These are phyloP conservation scores for Dryocosmus kuriphilus DNA, from an alignment of 2,888 invertebrate species.

Conservation along the genomic window DNA sequence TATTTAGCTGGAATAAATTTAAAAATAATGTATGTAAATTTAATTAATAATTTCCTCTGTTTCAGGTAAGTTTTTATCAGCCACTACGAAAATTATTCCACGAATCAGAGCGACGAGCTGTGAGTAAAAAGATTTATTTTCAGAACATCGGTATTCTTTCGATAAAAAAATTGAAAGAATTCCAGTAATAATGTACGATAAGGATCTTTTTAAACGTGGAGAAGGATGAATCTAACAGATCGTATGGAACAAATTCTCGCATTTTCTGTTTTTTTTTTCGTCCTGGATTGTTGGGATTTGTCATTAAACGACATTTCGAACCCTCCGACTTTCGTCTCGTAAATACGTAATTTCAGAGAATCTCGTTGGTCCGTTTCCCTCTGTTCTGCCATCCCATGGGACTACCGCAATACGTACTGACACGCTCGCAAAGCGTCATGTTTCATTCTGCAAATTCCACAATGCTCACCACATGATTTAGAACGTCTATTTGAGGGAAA, in stretches of 20 bases:
- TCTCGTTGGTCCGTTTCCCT: slow-evolving; percentile 58
- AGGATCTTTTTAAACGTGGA: slow-evolving; percentile 8
- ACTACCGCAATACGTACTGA: slow-evolving; percentile 49
- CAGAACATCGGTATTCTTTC: background rate
- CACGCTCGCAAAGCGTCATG: slow-evolving; percentile 49
- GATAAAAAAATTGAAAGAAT: slow-evolving; percentile 42
- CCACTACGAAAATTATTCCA: background rate
- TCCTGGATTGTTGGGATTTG: slow-evolving; percentile 54
- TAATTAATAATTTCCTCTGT: background rate
- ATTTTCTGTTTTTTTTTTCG: background rate
- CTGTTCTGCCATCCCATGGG: slow-evolving; percentile 48
- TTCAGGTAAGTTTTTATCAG: slow-evolving; percentile 9
- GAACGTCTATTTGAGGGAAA: background rate
- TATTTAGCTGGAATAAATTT: too few relatives aligned
- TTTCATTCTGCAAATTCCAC: slow-evolving; percentile 53
- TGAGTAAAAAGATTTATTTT: slow-evolving; percentile 1
- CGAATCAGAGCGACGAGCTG: background rate
- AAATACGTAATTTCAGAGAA: slow-evolving; percentile 70
- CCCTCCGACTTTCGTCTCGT: slow-evolving; percentile 67
- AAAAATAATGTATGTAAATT: too few relatives aligned
- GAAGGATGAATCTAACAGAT: slow-evolving; percentile 43
- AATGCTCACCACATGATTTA: slow-evolving; percentile 52
- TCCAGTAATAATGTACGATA: slow-evolving; percentile 45
- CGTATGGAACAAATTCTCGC: slow-evolving; percentile 51
- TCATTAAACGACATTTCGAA: slow-evolving; percentile 67